phyloP scores from a whole-genome alignment of 2,113 vertebrate species.

The Bucco capensis region DNA sequence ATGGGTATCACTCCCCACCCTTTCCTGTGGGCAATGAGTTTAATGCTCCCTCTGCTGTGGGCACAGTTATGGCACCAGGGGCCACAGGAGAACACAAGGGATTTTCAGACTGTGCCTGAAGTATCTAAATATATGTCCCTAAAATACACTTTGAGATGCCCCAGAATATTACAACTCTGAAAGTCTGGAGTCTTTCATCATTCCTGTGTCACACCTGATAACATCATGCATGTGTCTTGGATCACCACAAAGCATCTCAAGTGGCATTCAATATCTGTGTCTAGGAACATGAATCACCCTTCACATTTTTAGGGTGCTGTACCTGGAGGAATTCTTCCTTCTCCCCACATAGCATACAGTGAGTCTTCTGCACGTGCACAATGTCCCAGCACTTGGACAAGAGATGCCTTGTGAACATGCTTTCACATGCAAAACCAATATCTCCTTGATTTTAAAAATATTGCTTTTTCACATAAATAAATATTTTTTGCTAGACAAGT shows the following conservation, averaged over 20 bases:
- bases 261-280: not conserved
- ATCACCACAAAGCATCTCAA: not conserved
- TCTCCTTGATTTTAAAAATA: not conserved
- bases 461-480: not conserved
- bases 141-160: not conserved
- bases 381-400: not conserved
- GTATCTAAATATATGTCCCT: not conserved
- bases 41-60: no score
- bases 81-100: no score
- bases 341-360: accelerated
- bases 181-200: not conserved
- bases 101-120: no score
- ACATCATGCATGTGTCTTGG: not conserved
- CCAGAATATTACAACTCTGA: not conserved
- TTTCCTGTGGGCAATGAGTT: no score
- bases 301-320: not conserved
- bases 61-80: no score
- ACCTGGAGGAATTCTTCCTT: not conserved
- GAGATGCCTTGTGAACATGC: not conserved
- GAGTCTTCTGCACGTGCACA: accelerated
- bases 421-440: not conserved
- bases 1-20: no score
- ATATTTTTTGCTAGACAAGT: not conserved
- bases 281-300: not conserved
- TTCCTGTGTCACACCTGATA: not conserved